Conservation (phyloP, 2,888 invertebrate species). For the Ethmia dodecea region DNA sequence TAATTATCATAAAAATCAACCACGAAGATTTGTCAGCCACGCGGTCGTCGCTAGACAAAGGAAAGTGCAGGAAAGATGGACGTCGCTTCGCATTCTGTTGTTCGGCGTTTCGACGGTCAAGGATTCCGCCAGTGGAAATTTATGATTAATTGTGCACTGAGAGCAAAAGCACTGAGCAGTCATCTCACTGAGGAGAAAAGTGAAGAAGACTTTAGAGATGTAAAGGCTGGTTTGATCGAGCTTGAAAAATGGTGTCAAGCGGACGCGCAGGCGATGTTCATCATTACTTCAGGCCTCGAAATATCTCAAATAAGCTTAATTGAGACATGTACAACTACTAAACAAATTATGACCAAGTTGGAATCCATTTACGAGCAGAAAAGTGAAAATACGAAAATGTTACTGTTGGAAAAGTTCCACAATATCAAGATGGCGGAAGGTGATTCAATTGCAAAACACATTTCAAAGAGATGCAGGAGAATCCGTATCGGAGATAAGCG, state of each 20-base stretch:
- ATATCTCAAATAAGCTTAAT: constrained; percentile 3
- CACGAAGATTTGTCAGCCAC: too few relatives aligned
- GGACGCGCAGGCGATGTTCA: constrained; percentile 11
- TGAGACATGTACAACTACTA: constrained; percentile 7
- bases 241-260: constrained; percentile 5
- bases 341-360: constrained; percentile 2
- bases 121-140: too few relatives aligned
- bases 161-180: too few relatives aligned
- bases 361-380: constrained; percentile 12
- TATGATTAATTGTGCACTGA: too few relatives aligned
- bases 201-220: too few relatives aligned
- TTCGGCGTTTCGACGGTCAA: too few relatives aligned
- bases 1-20: too few relatives aligned
- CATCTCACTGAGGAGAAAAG: too few relatives aligned
- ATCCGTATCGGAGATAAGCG: not conserved
- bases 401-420: constrained; percentile 9
- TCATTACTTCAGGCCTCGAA: constrained; percentile 5
- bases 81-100: too few relatives aligned
- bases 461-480: constrained; percentile 9
- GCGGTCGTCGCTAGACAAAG: too few relatives aligned
- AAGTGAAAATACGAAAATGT: constrained; percentile 10
- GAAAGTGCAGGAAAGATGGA: too few relatives aligned
- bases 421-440: not conserved
- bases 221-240: too few relatives aligned
- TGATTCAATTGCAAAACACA: constrained; percentile 6